These are phyloP conservation scores for Addax nasomaculatus DNA, from an alignment of 2,113 vertebrate species.

Conservation along the genomic window DNA sequence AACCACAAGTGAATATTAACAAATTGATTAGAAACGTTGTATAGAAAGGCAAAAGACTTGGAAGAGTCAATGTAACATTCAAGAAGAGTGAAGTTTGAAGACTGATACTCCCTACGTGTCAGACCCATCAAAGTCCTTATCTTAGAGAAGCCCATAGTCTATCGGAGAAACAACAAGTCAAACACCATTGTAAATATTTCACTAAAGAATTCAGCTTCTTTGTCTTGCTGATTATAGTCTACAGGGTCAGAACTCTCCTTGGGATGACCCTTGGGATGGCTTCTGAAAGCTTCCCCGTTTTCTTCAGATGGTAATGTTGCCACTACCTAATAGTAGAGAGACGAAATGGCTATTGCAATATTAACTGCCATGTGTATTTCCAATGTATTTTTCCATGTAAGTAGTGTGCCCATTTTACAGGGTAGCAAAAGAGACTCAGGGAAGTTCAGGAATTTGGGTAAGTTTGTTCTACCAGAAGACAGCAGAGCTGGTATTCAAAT, in stretches of 20 bases:
- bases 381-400: not conserved
- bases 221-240: not conserved
- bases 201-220: not conserved
- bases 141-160: not conserved
- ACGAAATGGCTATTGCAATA: not conserved
- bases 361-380: not conserved
- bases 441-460: not conserved
- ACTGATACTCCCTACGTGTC: not conserved
- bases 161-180: not conserved
- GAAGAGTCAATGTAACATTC: not conserved
- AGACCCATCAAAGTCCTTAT: not conserved
- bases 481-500: not conserved
- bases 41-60: not conserved
- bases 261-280: too few relatives aligned
- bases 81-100: not conserved
- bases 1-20: not conserved
- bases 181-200: not conserved
- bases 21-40: not conserved
- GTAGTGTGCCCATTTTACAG: not conserved
- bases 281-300: not conserved
- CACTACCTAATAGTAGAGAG: not conserved
- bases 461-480: not conserved
- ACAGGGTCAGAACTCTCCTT: not conserved
- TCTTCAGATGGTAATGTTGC: not conserved
- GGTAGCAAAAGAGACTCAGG: not conserved